phyloP scores from a whole-genome alignment of 2,888 invertebrate genomes.

The Euproctis similis region DNA sequence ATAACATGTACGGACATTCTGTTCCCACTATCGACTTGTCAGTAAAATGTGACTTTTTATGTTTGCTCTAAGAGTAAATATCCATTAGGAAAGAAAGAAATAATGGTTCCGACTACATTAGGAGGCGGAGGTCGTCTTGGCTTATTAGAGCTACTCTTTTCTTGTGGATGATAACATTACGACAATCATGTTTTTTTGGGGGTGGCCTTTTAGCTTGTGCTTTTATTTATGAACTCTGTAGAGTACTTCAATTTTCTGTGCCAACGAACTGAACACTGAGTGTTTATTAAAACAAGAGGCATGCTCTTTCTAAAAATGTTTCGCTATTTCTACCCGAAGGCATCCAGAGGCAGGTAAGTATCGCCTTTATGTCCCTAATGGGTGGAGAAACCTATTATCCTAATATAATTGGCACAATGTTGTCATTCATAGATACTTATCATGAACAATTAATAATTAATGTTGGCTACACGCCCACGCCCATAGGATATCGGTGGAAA shows the following conservation, averaged over 20 bases:
- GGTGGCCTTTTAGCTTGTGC: constrained; percentile 15
- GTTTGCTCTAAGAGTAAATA: constrained; percentile 53
- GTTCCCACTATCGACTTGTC: constrained; percentile 36
- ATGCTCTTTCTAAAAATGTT: background rate
- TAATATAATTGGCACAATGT: no score
- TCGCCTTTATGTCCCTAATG: no score
- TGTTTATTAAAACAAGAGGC: constrained; percentile 8
- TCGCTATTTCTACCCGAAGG: no score
- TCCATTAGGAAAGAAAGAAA: constrained; percentile 54
- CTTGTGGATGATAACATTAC: constrained; percentile 28
- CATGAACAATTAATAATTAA: no score
- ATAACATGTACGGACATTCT: constrained; percentile 8
- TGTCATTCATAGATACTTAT: no score
- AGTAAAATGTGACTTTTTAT: constrained; percentile 53
- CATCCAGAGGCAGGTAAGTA: no score
- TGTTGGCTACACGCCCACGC: no score
- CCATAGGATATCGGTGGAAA: no score
- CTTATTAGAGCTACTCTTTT: constrained; percentile 41
- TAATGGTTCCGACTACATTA: constrained; percentile 53
- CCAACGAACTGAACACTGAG: constrained; percentile 9
- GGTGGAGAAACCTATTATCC: no score
- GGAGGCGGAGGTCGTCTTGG: constrained; percentile 40
- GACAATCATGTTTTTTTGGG: constrained; percentile 20
- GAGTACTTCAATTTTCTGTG: constrained; percentile 15
- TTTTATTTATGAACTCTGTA: constrained; percentile 12